Evolutionary conservation across 2,888 invertebrate genomes (phyloP), one percentile per base, ranked within the genome.

Genomic region (Aleiodes alternator): DNA sequence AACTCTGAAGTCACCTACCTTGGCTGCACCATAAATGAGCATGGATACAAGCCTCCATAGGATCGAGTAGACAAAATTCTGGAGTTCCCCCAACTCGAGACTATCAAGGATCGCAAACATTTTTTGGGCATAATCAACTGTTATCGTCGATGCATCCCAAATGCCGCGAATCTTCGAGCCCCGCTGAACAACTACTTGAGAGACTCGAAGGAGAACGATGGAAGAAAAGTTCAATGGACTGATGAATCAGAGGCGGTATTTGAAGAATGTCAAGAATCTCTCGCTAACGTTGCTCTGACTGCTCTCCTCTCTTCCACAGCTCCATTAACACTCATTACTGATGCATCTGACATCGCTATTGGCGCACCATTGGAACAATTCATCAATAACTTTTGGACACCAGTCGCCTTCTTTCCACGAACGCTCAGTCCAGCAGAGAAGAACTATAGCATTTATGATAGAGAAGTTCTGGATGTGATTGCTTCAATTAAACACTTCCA

Each of bases 331-430:
- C 53, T 53, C 11, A 14, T 14, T 14, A n/a, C n/a, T 53, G 53
- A 53, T 53, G 53, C 53, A 53, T 53, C 53, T n/a, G 8, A n/a
- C 53, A n/a, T 53, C 3, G 53, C 53, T 3, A 53, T 53, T 53
- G 14, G 53, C 8, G 53, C 53, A 53, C 4, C 53, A 53, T 7
- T 53, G 7, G 53, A 53, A 53, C 53, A 53, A 16, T 16, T n/a
- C 14, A 16, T 6, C 16, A 16, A 50, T 11, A 16, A 66, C 50
- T 12, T 6, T 7, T 82, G 81, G 81, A 59, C 72, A 69, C 82
- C 83, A 8, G 59, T 84, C 0, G 79, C 71, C 7, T 85, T 84
- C 66, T 83, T 81, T 29, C 81, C 80, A 1, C 73, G 73, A 61
- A 81, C 81, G 43, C 16, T 80, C 4, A 69, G 9, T 4, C 5